phyloP scores from a whole-genome alignment of 2,888 invertebrate genomes.

The Muschampia plurimacula region DNA sequence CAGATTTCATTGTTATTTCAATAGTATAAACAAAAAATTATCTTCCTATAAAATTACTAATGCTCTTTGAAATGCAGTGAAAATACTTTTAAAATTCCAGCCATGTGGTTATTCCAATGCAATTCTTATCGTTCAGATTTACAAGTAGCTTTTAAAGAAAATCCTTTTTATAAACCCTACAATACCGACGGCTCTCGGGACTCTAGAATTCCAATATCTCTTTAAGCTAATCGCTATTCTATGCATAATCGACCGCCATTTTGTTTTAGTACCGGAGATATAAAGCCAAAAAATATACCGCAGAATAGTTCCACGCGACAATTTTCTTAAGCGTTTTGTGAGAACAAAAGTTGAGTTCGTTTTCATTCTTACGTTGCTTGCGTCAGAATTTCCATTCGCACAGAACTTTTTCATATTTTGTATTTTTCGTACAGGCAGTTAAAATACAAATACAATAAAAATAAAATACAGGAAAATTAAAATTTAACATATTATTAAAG shows the following conservation, averaged over 20 bases:
- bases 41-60: not conserved
- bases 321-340: conserved; percentile 32
- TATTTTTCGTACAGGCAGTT: too few species aligned
- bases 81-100: not conserved
- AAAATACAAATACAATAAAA: too few species aligned
- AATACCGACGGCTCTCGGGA: conserved; percentile 9
- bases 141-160: conserved; percentile 20
- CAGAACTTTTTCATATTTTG: too few species aligned
- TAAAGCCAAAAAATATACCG: conserved; percentile 31
- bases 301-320: conserved; percentile 31
- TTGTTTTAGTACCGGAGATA: conserved; percentile 18
- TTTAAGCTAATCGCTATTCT: conserved; percentile 32
- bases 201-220: conserved; percentile 33
- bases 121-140: conserved; percentile 21
- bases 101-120: not conserved
- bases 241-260: conserved; percentile 32
- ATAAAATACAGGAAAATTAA: too few species aligned
- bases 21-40: too few species aligned
- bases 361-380: conserved; percentile 2
- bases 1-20: too few species aligned
- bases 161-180: conserved; percentile 10
- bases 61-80: not conserved
- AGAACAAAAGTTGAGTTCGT: conserved; percentile 23
- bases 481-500: too few species aligned
- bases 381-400: not conserved